These are phyloP conservation scores for Anolis sagrei DNA, from an alignment of 2,113 vertebrate species.

Conservation along the genomic window DNA sequence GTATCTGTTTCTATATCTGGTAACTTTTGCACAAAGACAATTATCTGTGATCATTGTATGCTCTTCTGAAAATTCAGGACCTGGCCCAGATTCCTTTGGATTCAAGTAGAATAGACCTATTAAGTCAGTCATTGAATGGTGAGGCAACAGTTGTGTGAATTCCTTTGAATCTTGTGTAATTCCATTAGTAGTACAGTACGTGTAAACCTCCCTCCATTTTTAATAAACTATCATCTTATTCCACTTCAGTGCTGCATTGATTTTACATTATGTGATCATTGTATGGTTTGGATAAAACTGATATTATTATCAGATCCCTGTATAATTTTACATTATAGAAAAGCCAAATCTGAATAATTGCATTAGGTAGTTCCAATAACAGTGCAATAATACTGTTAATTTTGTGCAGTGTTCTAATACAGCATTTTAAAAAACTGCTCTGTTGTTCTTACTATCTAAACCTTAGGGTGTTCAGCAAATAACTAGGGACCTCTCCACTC, in stretches of 20 bases:
- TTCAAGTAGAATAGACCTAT: too few relatives aligned
- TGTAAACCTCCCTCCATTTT: background rate
- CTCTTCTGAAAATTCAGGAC: background rate
- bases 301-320: constrained; percentile 1
- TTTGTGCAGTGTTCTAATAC: background rate
- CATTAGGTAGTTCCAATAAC: too few relatives aligned
- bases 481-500: background rate
- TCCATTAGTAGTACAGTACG: too few relatives aligned
- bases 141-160: too few relatives aligned
- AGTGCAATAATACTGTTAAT: background rate
- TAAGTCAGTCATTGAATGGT: too few relatives aligned
- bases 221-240: background rate
- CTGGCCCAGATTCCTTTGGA: background rate
- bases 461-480: background rate
- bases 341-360: background rate
- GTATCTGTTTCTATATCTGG: background rate
- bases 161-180: too few relatives aligned
- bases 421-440: background rate
- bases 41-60: too few relatives aligned
- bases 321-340: constrained; percentile 7
- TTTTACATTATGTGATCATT: background rate
- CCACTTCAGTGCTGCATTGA: background rate
- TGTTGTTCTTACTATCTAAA: fast-evolving
- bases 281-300: constrained; percentile 7
- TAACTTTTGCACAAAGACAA: background rate